Evolutionary conservation across 2,113 vertebrate genomes (phyloP).

Genomic region (Thalassoma bifasciatum): DNA sequence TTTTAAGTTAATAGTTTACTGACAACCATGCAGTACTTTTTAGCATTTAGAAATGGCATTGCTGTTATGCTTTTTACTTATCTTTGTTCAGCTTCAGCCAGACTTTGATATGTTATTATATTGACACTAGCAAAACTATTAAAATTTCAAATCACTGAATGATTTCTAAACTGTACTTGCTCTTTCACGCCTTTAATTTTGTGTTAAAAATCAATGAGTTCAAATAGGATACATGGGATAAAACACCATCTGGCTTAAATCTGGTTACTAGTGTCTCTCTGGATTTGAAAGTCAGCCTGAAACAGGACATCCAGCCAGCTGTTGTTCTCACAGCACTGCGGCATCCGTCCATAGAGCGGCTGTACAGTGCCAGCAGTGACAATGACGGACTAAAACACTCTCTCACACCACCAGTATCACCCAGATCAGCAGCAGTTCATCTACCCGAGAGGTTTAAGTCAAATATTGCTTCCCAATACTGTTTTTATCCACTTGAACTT

Average conservation of each 20-base stretch:
- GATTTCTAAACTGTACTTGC: slow-evolving; percentile 29
- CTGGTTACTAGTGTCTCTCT: slow-evolving; percentile 49
- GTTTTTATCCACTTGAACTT: slow-evolving; percentile 46
- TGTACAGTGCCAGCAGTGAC: slow-evolving; percentile 20
- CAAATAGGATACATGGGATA: slow-evolving; percentile 45
- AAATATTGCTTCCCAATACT: slow-evolving; percentile 2
- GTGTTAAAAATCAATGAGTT: slow-evolving; percentile 21
- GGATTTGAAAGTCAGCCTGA: slow-evolving; percentile 72
- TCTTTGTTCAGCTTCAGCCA: no score
- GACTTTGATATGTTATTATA: neutral
- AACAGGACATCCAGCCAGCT: slow-evolving; percentile 70
- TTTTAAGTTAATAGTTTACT: no score
- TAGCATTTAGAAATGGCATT: no score
- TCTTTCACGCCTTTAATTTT: slow-evolving; percentile 31
- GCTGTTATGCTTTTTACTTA: no score
- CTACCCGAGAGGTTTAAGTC: slow-evolving; percentile 4
- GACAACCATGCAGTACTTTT: no score
- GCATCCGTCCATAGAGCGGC: slow-evolving; percentile 32
- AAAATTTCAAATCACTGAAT: neutral
- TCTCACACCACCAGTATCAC: neutral
- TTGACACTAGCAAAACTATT: neutral
- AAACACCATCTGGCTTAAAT: slow-evolving; percentile 74
- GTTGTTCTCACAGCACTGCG: slow-evolving; percentile 55
- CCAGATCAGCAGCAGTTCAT: slow-evolving; percentile 12
- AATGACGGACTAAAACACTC: neutral